phyloP scores from a whole-genome alignment of 2,113 vertebrate genomes.

The Marmota flaviventris region DNA sequence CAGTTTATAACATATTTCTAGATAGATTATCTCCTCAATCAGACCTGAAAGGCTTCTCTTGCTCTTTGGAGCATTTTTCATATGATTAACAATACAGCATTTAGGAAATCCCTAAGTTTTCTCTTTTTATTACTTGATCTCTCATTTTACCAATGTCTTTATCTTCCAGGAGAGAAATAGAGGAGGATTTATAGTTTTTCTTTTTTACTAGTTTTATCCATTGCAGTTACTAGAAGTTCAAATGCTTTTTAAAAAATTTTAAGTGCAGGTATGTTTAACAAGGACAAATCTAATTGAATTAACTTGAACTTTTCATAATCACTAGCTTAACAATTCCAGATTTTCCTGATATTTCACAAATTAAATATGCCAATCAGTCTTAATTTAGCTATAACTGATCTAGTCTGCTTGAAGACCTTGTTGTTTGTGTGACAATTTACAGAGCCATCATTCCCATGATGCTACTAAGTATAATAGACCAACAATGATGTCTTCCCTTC shows the following conservation, averaged over 20 bases:
- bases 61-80: neutral
- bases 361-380: neutral
- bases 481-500: neutral
- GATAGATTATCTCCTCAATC: neutral
- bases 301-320: neutral
- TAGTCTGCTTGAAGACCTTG: neutral
- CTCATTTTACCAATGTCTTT: neutral
- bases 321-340: neutral
- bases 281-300: neutral
- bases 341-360: neutral
- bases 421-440: neutral
- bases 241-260: neutral
- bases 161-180: neutral
- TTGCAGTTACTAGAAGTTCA: neutral
- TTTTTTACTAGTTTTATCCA: neutral
- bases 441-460: neutral
- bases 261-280: neutral
- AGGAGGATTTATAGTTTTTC: neutral
- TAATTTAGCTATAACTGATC: neutral
- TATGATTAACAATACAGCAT: neutral
- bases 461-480: neutral
- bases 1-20: neutral
- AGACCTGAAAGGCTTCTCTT: neutral
- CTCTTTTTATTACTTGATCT: conserved; percentile 28
- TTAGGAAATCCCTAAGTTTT: neutral